phyloP scores from a whole-genome alignment of 2,113 vertebrate species.

The Mastomys coucha region DNA sequence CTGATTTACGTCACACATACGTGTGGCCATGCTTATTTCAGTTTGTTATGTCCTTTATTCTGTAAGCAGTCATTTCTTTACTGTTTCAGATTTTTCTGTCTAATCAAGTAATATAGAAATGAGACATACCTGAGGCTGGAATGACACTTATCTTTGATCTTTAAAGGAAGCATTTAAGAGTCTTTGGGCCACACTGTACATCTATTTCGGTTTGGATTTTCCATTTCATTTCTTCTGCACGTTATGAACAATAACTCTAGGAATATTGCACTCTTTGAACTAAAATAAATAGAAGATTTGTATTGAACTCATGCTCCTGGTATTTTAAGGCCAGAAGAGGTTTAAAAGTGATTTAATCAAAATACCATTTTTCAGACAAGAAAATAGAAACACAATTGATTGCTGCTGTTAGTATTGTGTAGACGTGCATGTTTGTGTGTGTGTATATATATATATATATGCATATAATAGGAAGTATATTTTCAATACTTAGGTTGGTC shows the following conservation, averaged over 20 bases:
- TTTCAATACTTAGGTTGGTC: background rate
- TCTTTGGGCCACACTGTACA: background rate
- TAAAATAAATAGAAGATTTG: background rate
- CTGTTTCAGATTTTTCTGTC: background rate
- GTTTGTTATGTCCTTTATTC: background rate
- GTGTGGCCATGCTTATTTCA: background rate
- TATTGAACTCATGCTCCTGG: background rate
- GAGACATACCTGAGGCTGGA: background rate
- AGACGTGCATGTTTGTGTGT: background rate
- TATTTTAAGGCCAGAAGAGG: constrained; percentile 15
- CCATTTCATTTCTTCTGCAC: background rate
- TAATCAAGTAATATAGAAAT: constrained; percentile 10
- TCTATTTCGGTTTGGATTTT: constrained; percentile 13
- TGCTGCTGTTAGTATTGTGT: background rate
- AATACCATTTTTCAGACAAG: constrained; percentile 21
- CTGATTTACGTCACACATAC: background rate
- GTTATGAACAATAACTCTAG: background rate
- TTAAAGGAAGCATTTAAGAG: constrained; percentile 47
- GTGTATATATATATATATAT: too few species aligned
- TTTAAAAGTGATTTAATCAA: constrained; percentile 35
- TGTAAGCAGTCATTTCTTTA: background rate
- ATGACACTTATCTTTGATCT: background rate
- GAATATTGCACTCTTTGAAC: background rate
- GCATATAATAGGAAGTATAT: background rate
- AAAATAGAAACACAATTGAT: background rate